These are phyloP conservation scores for Echeneis naucrates DNA, from an alignment of 2,797 vertebrate species.

Conservation along the genomic window DNA sequence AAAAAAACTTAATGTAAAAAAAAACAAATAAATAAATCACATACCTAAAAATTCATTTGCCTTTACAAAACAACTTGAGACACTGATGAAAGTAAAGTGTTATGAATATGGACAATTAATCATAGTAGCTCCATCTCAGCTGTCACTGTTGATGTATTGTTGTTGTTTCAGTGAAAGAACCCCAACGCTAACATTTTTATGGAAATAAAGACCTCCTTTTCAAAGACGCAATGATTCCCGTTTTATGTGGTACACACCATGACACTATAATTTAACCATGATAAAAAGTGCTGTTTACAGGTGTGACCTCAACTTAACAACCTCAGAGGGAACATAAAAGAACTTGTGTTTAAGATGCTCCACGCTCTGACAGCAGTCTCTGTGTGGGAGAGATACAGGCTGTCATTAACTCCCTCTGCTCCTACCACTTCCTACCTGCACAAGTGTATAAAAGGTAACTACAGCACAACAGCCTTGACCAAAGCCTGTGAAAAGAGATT, in stretches of 20 bases:
- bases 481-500: slow-evolving; percentile 30
- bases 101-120: not conserved
- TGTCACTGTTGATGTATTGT: not conserved
- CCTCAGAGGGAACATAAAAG: slow-evolving; percentile 55
- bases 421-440: slow-evolving; percentile 29
- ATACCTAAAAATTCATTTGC: no score
- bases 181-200: not conserved
- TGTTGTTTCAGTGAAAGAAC: slow-evolving; percentile 8
- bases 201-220: slow-evolving; percentile 31
- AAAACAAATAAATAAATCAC: no score
- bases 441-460: slow-evolving; percentile 51
- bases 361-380: slow-evolving; percentile 42
- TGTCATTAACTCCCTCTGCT: slow-evolving; percentile 37
- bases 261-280: slow-evolving; percentile 49
- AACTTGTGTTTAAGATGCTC: slow-evolving; percentile 54
- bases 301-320: slow-evolving; percentile 61
- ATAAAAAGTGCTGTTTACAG: slow-evolving; percentile 55
- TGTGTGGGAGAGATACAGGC: slow-evolving; percentile 65
- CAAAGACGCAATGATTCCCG: slow-evolving; percentile 6
- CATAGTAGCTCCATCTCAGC: not conserved
- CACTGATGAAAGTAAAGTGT: not conserved
- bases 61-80: not conserved
- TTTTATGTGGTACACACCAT: slow-evolving; percentile 40
- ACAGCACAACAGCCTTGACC: slow-evolving; percentile 40
- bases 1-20: no score